Base-by-base conservation (phyloP, 2,113 vertebrate species). In the Solea solea region DNA sequence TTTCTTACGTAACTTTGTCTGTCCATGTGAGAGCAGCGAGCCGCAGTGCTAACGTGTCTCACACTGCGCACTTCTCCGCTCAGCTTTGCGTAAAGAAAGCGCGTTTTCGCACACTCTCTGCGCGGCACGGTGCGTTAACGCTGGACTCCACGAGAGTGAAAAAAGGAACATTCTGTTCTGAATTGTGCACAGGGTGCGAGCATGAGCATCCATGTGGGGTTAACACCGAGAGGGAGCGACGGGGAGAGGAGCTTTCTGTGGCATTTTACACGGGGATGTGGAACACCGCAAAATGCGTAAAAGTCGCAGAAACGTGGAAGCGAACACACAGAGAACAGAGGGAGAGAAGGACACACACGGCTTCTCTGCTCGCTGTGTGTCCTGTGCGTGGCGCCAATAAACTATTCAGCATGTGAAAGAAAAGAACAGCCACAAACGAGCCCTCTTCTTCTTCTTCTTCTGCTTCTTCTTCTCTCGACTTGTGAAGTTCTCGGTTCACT, bases 1-100 rank as follows among this genome's bases (percentile, higher is more conserved):
- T 49, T 54, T 84, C 86, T 94, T 94, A 93, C 87, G 90, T 92
- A 94, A 94, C 86, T 81, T 80, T 59, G 74, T 74, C 69, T 78
- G 82, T 64, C 81, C 85, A 83, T 64, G 66, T 66, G 72, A 4
- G 34, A 34, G 34, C 34, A 4, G 34, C 5, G 34, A 34, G 34
- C 34, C 5, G 34, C 34, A 34, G 34, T 34, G 34, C 5, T 34
- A 3, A 6, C 5, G 34, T 6, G 34, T 34, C 5, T 34, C 21
- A 21, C 21, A 34, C 34, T 4, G 34, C 34, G 34, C 34, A 34
- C 34, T 34, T 34, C 34, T 34, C 5, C 34, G 34, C 5, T 34
- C 5, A 6, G 34, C 5, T 6, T 6, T 3, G 34, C 3, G 5
- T 34, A 34, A 34, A 34, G 5, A 3, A 34, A 34, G 34, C 34